These are phyloP conservation scores for Tethya wilhelma DNA, from an alignment of 37 sponge, comb jelly and placozoan species.

Conservation along the genomic window DNA sequence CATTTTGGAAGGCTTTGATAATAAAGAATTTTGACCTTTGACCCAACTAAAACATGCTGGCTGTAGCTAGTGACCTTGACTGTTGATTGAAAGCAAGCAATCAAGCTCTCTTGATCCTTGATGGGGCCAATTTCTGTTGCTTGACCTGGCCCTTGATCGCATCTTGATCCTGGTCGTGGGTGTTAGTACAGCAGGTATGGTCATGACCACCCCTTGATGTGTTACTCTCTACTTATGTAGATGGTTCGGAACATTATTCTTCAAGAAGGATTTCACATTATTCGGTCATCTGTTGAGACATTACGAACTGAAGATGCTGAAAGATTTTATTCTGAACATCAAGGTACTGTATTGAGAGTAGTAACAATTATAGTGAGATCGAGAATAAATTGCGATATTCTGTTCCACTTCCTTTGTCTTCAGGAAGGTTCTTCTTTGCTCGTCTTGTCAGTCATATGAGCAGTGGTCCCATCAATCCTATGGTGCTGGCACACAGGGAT, in stretches of 20 bases:
- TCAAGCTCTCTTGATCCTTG: no score
- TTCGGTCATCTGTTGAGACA: slow-evolving; percentile 22
- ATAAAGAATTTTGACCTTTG: not conserved
- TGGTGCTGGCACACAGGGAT: slow-evolving; percentile 64
- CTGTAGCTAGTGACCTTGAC: no score
- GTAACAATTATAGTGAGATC: not conserved
- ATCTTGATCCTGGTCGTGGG: no score
- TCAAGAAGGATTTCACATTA: slow-evolving; percentile 52
- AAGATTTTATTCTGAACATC: slow-evolving; percentile 60
- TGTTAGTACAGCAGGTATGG: no score
- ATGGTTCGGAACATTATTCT: slow-evolving; percentile 38
- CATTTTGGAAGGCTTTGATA: not conserved
- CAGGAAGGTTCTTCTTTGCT: slow-evolving; percentile 73
- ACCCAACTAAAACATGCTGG: no score
- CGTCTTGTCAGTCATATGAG: slow-evolving; percentile 60
- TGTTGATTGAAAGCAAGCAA: no score
- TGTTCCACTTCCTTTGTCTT: not conserved
- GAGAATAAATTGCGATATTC: not conserved
- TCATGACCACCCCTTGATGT: no score
- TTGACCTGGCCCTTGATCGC: no score
- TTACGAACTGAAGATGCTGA: slow-evolving; percentile 34
- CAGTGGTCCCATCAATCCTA: slow-evolving; percentile 53
- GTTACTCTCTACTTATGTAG: slow-evolving; percentile 21
- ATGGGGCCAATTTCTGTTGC: no score
- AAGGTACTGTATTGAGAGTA: slow-evolving; percentile 55